Conservation (phyloP, 37 sponge, comb jelly and placozoan species). For the Ianthella basta region DNA sequence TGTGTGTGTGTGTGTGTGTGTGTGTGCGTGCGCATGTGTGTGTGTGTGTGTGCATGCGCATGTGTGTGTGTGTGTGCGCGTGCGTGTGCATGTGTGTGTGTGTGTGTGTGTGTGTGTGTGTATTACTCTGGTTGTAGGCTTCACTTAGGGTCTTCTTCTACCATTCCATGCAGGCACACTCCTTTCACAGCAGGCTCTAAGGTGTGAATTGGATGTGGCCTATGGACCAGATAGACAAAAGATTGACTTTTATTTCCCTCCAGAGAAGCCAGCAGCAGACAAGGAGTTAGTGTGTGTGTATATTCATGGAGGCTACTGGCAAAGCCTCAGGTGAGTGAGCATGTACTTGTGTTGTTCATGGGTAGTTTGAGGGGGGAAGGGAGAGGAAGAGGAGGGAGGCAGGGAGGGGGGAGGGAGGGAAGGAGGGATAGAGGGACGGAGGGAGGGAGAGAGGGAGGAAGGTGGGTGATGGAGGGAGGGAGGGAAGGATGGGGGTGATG, state of each 20-base stretch:
- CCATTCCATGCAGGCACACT: constrained; percentile 21
- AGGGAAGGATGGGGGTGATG: no score
- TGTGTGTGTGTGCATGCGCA: constrained; percentile 18
- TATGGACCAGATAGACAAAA: constrained; percentile 44
- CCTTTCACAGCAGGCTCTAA: constrained; percentile 10
- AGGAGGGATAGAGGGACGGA: background rate
- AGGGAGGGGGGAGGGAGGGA: background rate
- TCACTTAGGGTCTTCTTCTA: background rate
- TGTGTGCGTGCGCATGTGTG: background rate
- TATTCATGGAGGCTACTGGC: constrained; percentile 83
- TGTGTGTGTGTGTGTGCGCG: background rate
- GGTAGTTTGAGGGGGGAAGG: background rate
- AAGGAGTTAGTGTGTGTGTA: constrained; percentile 39
- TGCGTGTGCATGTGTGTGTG: background rate
- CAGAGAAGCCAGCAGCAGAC: background rate
- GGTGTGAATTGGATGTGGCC: constrained; percentile 54
- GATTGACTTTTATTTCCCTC: constrained; percentile 68
- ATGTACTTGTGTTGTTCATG: background rate
- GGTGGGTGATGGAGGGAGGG: background rate
- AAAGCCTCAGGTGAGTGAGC: constrained; percentile 42
- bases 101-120: background rate
- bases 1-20: constrained; percentile 24
- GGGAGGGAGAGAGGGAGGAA: background rate
- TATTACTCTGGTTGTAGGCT: background rate
- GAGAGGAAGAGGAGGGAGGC: background rate